Evolutionary conservation across 1,140 invertebrate species (phyloP).

Genomic region (Bombus superbus): DNA sequence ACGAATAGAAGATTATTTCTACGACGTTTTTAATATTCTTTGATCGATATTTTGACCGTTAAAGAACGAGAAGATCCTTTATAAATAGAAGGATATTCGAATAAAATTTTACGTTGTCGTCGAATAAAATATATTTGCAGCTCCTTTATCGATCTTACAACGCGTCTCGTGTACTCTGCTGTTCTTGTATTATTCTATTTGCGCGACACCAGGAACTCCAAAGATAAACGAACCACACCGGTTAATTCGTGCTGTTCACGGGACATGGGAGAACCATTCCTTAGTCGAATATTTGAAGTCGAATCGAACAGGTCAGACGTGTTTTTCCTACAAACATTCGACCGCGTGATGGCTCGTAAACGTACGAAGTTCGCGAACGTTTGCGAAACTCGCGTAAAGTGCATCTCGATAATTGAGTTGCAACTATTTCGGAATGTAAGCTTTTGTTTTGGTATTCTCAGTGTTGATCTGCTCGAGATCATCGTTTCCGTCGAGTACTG

Average conservation of each 20-base stretch:
- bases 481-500: not conserved
- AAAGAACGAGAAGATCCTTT: too few species aligned
- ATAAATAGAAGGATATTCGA: too few species aligned
- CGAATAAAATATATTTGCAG: too few species aligned
- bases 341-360: not conserved
- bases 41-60: too few species aligned
- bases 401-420: not conserved
- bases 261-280: not conserved
- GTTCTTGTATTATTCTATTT: conserved; percentile 14
- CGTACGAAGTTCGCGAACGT: not conserved
- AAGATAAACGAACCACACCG: conserved; percentile 24
- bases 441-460: too few species aligned
- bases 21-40: not conserved
- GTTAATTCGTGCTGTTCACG: not conserved
- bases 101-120: too few species aligned
- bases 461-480: not conserved
- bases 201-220: not conserved
- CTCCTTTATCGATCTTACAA: too few species aligned
- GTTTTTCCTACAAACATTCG: conserved; percentile 15
- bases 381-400: not conserved
- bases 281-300: not conserved
- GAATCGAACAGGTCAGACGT: not conserved
- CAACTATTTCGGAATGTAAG: not conserved
- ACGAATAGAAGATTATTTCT: not conserved
- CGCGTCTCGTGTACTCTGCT: conserved; percentile 30